Conservation (phyloP, 2,113 vertebrate species). For the Acinonyx jubatus region DNA sequence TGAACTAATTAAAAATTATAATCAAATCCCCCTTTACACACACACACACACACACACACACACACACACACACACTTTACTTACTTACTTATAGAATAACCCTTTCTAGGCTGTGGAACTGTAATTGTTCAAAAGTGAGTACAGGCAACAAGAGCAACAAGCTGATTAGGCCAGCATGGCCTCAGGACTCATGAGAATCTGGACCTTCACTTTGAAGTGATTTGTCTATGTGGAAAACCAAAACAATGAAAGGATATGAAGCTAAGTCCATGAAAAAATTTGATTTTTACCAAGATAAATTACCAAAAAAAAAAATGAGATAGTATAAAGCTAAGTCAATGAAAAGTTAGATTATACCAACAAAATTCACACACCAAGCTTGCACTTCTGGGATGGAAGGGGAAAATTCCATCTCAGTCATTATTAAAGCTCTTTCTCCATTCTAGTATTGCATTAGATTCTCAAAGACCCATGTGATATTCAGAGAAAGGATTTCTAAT, state of each 20-base stretch:
- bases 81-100: background rate
- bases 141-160: background rate
- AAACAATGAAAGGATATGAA: background rate
- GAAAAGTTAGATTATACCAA: background rate
- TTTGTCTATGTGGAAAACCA: background rate
- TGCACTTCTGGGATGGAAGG: background rate
- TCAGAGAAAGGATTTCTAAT: background rate
- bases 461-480: accelerated
- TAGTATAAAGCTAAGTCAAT: background rate
- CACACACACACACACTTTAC: background rate
- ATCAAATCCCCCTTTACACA: background rate
- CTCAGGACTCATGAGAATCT: background rate
- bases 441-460: background rate
- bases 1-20: conserved; percentile 64
- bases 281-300: background rate
- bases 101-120: background rate
- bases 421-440: background rate
- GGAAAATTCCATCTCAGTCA: background rate
- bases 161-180: background rate
- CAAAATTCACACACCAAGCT: background rate
- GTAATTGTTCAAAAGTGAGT: background rate
- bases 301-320: background rate
- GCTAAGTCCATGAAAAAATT: background rate
- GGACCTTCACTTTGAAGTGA: background rate
- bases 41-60: background rate